phyloP scores from a whole-genome alignment of 2,797 vertebrate genomes.

The Monodelphis domestica region DNA sequence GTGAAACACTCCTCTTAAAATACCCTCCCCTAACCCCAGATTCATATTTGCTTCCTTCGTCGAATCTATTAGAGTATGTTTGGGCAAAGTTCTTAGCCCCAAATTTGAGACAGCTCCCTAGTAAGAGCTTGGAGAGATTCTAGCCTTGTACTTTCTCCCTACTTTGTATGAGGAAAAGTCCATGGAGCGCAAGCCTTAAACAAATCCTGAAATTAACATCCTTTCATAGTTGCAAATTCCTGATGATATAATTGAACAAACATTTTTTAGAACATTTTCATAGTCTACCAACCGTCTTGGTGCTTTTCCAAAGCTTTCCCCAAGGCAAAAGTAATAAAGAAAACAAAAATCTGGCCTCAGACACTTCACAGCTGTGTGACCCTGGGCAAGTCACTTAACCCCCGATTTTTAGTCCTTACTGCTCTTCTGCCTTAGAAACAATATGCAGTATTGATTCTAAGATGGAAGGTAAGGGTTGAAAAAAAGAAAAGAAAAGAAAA shows the following conservation, averaged over 20 bases:
- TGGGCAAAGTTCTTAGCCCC: not conserved
- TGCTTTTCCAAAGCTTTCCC: not conserved
- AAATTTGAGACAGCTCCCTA: not conserved
- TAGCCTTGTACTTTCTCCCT: not conserved
- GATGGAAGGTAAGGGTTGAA: too few relatives aligned
- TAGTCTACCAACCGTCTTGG: not conserved
- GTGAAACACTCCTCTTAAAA: too few relatives aligned
- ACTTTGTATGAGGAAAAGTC: not conserved
- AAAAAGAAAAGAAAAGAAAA: too few relatives aligned
- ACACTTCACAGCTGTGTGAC: too few relatives aligned
- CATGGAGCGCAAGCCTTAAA: not conserved
- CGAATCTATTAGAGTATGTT: not conserved
- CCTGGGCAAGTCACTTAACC: too few relatives aligned
- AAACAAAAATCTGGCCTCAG: too few relatives aligned
- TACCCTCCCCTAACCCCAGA: not conserved
- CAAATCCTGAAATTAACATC: not conserved
- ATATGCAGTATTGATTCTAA: too few relatives aligned
- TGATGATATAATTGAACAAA: too few relatives aligned
- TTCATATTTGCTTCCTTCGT: not conserved
- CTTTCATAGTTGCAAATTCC: not conserved
- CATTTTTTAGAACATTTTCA: not conserved
- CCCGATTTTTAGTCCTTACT: too few relatives aligned
- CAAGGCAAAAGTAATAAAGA: not conserved
- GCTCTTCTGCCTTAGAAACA: too few relatives aligned
- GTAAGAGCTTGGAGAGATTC: not conserved